These are phyloP conservation scores for Metridium senile DNA, from an alignment of 92 coral and sea anemone species.

Conservation along the genomic window DNA sequence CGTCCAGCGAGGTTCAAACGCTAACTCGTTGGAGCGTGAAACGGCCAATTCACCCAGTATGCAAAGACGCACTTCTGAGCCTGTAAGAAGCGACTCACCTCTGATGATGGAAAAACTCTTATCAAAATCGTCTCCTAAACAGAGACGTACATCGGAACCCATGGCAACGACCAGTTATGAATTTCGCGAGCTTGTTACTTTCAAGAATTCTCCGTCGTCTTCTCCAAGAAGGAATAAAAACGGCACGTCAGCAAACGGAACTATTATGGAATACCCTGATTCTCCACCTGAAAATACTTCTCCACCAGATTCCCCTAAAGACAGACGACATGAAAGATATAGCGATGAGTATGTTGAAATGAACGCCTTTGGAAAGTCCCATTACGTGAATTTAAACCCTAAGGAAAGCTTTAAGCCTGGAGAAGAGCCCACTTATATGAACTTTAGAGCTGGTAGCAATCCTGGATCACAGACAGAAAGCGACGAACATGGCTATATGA, in stretches of 20 bases:
- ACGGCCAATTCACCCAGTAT: not conserved
- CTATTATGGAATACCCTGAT: constrained; percentile 2
- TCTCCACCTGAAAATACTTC: constrained; percentile 6
- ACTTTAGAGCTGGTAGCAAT: constrained; percentile 12
- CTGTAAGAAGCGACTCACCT: constrained; percentile 7
- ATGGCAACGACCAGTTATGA: constrained; percentile 33
- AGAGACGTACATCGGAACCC: constrained; percentile 50
- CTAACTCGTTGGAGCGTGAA: not conserved
- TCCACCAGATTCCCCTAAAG: not conserved
- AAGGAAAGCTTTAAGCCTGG: constrained; percentile 3
- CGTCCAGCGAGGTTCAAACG: not conserved
- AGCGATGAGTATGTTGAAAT: constrained; percentile 26
- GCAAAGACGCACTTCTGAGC: constrained; percentile 30
- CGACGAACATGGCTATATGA: not conserved
- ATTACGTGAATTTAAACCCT: constrained; percentile 30
- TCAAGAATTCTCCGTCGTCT: constrained; percentile 51
- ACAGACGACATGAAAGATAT: constrained; percentile 4
- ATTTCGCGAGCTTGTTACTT: constrained; percentile 57
- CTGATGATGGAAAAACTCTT: not conserved
- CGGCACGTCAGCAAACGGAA: not conserved
- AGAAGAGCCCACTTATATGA: constrained; percentile 19
- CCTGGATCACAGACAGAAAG: not conserved
- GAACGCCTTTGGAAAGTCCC: not conserved
- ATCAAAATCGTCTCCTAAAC: constrained; percentile 56
- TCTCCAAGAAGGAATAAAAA: constrained; percentile 22